Evolutionary conservation across 2,113 vertebrate genomes (phyloP).

Genomic region (Zosterops borbonicus): DNA sequence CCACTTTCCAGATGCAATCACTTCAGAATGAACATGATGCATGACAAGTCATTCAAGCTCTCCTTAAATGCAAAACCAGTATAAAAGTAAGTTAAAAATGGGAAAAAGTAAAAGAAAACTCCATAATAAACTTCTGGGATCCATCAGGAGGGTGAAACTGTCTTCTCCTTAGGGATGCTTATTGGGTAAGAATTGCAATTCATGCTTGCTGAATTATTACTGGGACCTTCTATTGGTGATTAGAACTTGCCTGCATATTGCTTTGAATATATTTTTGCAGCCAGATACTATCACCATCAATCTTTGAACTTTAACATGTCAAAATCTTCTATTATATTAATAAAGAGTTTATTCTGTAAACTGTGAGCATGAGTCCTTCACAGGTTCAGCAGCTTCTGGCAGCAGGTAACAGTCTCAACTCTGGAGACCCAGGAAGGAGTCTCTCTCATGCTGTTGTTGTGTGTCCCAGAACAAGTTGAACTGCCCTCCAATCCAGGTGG

Average conservation of each 20-base stretch:
- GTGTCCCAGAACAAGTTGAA: not conserved
- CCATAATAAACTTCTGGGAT: not conserved
- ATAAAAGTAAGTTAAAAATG: not conserved
- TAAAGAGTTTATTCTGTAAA: not conserved
- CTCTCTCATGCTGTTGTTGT: not conserved
- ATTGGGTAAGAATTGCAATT: not conserved
- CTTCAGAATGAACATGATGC: not conserved
- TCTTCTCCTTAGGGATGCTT: not conserved
- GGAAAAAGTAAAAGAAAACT: not conserved
- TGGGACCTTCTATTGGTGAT: not conserved
- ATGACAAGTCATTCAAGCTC: not conserved
- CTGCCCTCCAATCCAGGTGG: not conserved
- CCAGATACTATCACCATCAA: not conserved
- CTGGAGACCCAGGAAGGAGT: not conserved
- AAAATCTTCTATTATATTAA: not conserved
- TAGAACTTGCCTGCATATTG: not conserved
- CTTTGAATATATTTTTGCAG: not conserved
- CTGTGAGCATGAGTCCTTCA: not conserved
- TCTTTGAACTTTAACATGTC: not conserved
- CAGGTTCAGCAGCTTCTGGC: not conserved
- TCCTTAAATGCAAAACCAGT: not conserved
- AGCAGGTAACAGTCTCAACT: fast-evolving
- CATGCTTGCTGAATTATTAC: not conserved
- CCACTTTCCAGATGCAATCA: not conserved
- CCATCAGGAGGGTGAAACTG: not conserved